Evolutionary conservation across 1,140 invertebrate genomes (phyloP).

Genomic region (Teleogryllus occipitalis): DNA sequence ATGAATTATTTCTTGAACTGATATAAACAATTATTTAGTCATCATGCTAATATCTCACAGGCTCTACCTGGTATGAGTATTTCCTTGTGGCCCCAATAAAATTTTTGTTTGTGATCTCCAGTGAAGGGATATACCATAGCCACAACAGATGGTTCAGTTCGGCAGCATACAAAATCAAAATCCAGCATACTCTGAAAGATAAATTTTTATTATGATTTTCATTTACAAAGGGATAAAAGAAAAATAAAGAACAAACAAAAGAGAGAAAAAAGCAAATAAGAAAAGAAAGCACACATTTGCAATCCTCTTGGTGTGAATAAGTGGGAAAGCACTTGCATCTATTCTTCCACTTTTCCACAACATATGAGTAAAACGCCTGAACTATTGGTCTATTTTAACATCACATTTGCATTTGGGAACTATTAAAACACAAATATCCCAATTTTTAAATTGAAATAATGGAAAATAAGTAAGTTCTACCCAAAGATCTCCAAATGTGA

Average conservation of each 20-base stretch:
- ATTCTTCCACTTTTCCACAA: too few relatives aligned
- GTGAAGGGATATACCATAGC: conserved; percentile 98
- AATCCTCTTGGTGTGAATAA: neutral
- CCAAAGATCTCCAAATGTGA: too few relatives aligned
- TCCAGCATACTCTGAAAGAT: conserved; percentile 74
- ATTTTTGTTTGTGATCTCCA: conserved; percentile 98
- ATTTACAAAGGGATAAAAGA: neutral
- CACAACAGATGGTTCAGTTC: conserved; percentile 79
- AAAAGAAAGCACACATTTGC: neutral
- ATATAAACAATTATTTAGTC: neutral
- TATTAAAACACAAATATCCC: too few relatives aligned
- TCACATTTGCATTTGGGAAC: too few relatives aligned
- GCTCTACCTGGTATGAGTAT: conserved; percentile 67
- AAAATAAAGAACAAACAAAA: conserved; percentile 14
- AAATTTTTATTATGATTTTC: neutral
- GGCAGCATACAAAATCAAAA: conserved; percentile 96
- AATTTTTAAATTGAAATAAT: too few relatives aligned
- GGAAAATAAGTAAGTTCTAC: too few relatives aligned
- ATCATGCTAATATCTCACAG: neutral
- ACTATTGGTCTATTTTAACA: too few relatives aligned
- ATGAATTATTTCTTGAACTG: neutral
- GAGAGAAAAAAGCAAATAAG: neutral
- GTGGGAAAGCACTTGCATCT: too few relatives aligned
- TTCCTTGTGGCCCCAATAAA: conserved; percentile 99
- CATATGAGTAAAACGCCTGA: too few relatives aligned